These are phyloP conservation scores for Pelosia muscerda DNA, from an alignment of 2,888 invertebrate species.

Conservation along the genomic window DNA sequence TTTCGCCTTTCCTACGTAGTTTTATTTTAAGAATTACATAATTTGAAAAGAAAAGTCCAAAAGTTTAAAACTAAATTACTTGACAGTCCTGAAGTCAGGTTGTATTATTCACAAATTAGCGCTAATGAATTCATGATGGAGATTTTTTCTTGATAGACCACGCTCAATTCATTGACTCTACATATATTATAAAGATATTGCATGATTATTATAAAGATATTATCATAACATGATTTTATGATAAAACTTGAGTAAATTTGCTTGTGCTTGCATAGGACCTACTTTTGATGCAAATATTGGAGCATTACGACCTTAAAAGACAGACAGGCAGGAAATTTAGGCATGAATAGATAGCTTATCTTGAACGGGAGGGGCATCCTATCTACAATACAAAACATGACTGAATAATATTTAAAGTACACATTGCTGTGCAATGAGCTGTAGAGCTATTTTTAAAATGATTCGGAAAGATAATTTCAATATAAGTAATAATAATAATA, in stretches of 20 bases:
- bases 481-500: too few relatives aligned
- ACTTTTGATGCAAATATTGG: background rate
- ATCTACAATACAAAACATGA: background rate
- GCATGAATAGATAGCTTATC: background rate
- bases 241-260: background rate
- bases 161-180: background rate
- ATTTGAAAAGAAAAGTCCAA: too few relatives aligned
- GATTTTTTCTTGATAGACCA: background rate
- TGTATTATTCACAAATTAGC: background rate
- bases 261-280: background rate
- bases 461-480: too few relatives aligned
- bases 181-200: background rate
- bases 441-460: too few relatives aligned
- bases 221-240: conserved; percentile 7
- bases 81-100: background rate
- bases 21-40: too few relatives aligned
- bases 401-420: background rate
- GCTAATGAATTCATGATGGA: background rate
- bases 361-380: background rate
- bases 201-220: background rate
- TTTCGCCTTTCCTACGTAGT: too few relatives aligned
- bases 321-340: background rate
- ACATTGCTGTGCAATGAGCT: background rate
- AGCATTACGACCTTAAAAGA: too few relatives aligned
- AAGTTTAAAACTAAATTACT: too few relatives aligned